Conservation (phyloP, 92 coral and sea anemone genomes). For the Plumapathes pennacea region DNA sequence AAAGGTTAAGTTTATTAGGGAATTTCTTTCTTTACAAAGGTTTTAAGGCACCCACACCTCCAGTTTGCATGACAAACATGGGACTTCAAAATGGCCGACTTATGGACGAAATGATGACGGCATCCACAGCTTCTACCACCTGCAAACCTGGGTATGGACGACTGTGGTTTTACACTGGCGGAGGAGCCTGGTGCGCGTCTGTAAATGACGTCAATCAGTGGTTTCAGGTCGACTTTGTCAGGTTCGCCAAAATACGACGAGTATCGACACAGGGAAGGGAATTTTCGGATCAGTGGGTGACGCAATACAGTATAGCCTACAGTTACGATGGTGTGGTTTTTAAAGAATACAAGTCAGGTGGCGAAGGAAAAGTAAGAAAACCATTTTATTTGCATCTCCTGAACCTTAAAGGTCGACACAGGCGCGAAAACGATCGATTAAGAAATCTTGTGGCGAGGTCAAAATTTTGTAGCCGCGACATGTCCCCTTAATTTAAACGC, state of each 20-base stretch:
- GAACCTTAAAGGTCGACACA: no score
- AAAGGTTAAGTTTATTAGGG: no score
- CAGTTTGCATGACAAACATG: constrained; percentile 45
- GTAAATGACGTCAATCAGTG: constrained; percentile 23
- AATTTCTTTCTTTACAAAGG: no score
- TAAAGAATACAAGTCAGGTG: constrained; percentile 25
- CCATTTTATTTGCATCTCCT: no score
- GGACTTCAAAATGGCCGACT: constrained; percentile 53
- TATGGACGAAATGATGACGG: constrained; percentile 45
- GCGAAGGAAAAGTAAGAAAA: constrained; percentile 51
- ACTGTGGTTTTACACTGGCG: constrained; percentile 16
- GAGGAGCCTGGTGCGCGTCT: constrained; percentile 50
- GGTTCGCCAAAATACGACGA: constrained; percentile 33
- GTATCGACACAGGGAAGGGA: constrained; percentile 61
- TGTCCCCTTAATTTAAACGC: no score
- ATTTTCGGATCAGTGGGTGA: constrained; percentile 55
- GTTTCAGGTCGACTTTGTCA: constrained; percentile 52
- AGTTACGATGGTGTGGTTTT: constrained; percentile 36
- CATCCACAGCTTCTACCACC: constrained; percentile 19
- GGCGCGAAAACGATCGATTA: no score
- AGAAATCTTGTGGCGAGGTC: no score
- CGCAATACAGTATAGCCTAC: constrained; percentile 36
- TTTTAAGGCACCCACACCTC: no score
- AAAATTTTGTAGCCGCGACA: no score
- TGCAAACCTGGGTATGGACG: constrained; percentile 52